Conservation (phyloP, 2,797 vertebrate species). For the Onychomys arenicola region DNA sequence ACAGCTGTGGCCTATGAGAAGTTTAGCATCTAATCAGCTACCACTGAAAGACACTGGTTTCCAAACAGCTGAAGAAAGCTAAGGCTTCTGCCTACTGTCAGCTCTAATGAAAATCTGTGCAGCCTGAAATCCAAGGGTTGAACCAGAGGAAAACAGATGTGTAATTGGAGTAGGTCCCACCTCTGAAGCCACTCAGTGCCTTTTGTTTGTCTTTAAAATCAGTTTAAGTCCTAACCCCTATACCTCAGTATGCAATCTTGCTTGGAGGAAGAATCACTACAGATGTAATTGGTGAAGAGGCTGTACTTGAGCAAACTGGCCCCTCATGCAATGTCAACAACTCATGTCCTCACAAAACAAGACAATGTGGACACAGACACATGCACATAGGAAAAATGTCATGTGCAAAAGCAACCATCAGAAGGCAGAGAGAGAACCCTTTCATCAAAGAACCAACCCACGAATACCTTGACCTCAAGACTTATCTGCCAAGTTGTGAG, state of each 20-base stretch:
- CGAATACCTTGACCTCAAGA: neutral
- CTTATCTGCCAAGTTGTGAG: neutral
- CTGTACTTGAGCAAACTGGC: neutral
- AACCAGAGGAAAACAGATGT: neutral
- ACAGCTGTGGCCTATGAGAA: neutral
- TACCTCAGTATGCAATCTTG: neutral
- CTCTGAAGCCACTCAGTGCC: neutral
- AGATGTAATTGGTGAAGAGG: neutral
- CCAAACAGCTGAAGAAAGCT: neutral
- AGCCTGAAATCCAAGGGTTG: neutral
- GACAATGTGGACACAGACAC: neutral
- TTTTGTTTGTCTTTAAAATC: constrained; percentile 35
- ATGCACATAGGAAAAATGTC: neutral
- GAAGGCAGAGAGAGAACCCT: neutral
- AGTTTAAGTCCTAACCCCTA: neutral
- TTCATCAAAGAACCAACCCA: neutral
- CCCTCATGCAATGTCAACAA: neutral
- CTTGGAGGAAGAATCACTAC: neutral
- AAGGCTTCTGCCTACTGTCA: neutral
- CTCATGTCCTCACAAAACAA: neutral
- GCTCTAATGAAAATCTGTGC: neutral
- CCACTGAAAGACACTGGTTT: neutral
- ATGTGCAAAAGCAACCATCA: neutral
- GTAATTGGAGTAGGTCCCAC: neutral
- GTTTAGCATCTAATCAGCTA: neutral